Evolutionary conservation across 2,888 invertebrate genomes (phyloP).

Genomic region (Himalopsyche japonica): DNA sequence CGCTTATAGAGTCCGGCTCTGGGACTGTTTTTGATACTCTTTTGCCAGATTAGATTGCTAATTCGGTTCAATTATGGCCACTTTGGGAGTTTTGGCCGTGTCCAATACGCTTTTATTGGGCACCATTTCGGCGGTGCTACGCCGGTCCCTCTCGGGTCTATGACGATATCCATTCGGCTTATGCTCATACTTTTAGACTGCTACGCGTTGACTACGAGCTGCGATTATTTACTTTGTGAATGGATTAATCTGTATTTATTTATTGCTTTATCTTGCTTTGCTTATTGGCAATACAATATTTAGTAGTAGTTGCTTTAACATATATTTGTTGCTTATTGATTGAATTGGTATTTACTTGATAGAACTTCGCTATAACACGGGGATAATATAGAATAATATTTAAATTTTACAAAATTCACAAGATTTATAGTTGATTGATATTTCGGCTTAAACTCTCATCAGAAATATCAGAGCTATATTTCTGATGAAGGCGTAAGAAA

Average conservation of each 20-base stretch:
- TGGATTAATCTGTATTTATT: slow-evolving; percentile 21
- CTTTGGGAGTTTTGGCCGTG: slow-evolving; percentile 7
- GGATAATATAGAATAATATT: too few species aligned
- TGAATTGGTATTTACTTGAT: too few species aligned
- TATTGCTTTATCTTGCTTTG: background rate
- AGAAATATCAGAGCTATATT: too few species aligned
- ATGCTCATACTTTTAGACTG: background rate
- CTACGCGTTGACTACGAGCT: slow-evolving; percentile 1
- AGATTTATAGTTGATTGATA: too few species aligned
- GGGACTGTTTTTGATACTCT: slow-evolving; percentile 25
- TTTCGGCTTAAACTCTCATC: too few species aligned
- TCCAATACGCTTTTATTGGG: slow-evolving; percentile 22
- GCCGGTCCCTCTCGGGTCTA: background rate
- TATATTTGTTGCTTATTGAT: too few species aligned
- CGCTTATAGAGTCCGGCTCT: background rate
- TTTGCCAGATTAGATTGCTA: slow-evolving; percentile 31
- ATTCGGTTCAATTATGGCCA: slow-evolving; percentile 32
- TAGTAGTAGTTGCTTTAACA: background rate
- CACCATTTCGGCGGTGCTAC: background rate
- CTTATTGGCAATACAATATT: background rate
- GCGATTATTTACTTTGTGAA: slow-evolving; percentile 31
- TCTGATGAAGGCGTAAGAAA: too few species aligned
- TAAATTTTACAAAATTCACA: too few species aligned
- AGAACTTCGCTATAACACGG: too few species aligned
- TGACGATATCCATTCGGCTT: background rate